A percentile compares a stretch with the other conserved stretches of the same genome.
Evolutionary conservation across 2,113 vertebrate genomes (phyloP).

Genomic region (Osmerus mordax): DNA sequence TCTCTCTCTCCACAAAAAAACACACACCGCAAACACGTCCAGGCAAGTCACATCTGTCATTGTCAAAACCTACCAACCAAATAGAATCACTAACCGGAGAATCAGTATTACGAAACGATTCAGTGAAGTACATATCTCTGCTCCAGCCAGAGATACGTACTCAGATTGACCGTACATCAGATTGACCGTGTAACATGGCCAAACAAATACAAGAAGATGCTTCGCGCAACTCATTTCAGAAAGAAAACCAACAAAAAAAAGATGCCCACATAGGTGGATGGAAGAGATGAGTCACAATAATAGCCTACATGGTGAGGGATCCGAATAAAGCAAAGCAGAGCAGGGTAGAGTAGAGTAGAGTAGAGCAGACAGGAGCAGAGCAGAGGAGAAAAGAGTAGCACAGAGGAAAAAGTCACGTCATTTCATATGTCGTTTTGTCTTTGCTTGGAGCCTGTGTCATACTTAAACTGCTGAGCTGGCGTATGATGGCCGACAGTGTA

Average conservation of each 20-base stretch:
- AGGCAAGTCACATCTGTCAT: neutral
- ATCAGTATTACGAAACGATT: neutral
- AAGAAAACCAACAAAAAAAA: no score
- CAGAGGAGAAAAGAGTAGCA: neutral
- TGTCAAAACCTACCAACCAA: neutral
- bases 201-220: no score
- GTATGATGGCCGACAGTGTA: constrained; percentile 89
- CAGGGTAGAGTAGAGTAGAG: no score
- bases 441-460: constrained; percentile 49
- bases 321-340: no score
- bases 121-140: no score
- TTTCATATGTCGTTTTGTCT: neutral
- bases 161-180: neutral
- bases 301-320: no score
- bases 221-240: no score
- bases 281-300: no score
- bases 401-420: no score
- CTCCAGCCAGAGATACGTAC: no score
- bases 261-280: no score
- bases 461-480: constrained; percentile 95
- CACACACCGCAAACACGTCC: constrained; percentile 5
- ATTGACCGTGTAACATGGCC: neutral
- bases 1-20: constrained; percentile 16
- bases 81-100: constrained; percentile 1
- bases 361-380: neutral